Conservation (phyloP, 2,888 invertebrate species). For the Halocaridina rubra region DNA sequence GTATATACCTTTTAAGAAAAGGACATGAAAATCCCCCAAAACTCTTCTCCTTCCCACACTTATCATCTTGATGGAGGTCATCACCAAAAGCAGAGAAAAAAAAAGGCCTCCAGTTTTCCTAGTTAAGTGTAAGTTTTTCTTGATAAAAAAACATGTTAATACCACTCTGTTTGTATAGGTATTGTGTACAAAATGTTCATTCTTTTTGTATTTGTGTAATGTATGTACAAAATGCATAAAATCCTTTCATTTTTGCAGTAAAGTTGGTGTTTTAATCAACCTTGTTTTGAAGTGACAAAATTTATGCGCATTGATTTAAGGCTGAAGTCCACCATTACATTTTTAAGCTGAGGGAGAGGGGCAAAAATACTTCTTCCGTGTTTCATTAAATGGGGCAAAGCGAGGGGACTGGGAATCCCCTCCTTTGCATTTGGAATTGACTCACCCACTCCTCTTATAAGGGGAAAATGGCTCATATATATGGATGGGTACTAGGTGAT, state of each 20-base stretch:
- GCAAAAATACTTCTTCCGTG: too few relatives aligned
- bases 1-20: constrained; percentile 57
- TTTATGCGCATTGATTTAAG: neutral
- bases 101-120: constrained; percentile 55
- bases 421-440: neutral
- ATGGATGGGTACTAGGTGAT: too few relatives aligned
- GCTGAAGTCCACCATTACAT: too few relatives aligned
- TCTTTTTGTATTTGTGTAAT: constrained; percentile 62
- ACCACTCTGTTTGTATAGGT: constrained; percentile 61
- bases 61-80: constrained; percentile 44
- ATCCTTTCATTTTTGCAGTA: constrained; percentile 61
- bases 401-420: neutral
- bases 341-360: too few relatives aligned
- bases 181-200: constrained; percentile 62
- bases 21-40: too few relatives aligned
- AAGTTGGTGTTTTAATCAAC: constrained; percentile 14
- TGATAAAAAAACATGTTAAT: constrained; percentile 60
- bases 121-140: constrained; percentile 56
- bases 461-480: too few relatives aligned
- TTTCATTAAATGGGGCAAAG: too few relatives aligned
- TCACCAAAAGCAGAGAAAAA: constrained; percentile 21
- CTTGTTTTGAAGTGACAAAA: neutral
- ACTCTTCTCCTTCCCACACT: constrained; percentile 43
- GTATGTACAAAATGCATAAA: constrained; percentile 61
- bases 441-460: neutral